phyloP scores from a whole-genome alignment of 2,888 invertebrate species.

The Rhagonycha fulva region DNA sequence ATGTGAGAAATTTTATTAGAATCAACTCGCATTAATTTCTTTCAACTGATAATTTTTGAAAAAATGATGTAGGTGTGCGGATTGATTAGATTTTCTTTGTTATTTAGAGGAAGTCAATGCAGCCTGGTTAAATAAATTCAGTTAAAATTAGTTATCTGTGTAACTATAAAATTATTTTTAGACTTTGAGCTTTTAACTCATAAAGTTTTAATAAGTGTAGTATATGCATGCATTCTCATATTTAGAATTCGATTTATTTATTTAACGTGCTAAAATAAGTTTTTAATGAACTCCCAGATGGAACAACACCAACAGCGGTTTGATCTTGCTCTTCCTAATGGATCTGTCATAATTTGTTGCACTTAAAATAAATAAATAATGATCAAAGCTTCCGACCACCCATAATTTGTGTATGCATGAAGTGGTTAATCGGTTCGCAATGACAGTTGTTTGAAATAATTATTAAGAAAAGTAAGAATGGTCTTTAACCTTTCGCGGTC shows the following conservation, averaged over 20 bases:
- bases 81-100: neutral
- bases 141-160: neutral
- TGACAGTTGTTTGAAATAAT: too few species aligned
- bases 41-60: neutral
- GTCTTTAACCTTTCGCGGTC: too few species aligned
- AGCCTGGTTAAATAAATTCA: neutral
- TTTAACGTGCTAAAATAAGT: neutral
- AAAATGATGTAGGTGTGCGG: neutral
- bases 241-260: neutral
- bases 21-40: too few species aligned
- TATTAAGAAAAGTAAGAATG: too few species aligned
- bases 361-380: neutral
- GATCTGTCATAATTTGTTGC: neutral
- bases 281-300: neutral
- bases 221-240: neutral
- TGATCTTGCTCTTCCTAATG: neutral
- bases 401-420: too few species aligned
- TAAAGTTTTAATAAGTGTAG: neutral
- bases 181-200: neutral
- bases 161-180: neutral
- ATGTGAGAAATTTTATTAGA: neutral
- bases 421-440: too few species aligned
- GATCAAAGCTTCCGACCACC: neutral
- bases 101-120: neutral
- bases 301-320: neutral